Conservation (phyloP, 1,140 invertebrate genomes). For the Spodoptera frugiperda region DNA sequence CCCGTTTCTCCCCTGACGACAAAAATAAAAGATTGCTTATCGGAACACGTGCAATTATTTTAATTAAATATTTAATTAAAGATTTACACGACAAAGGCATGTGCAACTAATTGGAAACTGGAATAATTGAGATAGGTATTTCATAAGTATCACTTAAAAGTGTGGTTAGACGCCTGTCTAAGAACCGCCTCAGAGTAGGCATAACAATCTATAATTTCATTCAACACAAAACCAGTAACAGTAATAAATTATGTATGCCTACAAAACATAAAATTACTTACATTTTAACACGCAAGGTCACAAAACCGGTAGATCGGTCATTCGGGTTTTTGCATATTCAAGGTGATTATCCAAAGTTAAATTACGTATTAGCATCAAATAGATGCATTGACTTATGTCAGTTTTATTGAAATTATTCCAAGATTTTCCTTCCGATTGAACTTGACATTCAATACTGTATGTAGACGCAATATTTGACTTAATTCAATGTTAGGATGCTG, state of each 20-base stretch:
- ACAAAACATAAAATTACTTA: not conserved
- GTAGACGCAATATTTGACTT: too few species aligned
- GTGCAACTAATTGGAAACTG: too few species aligned
- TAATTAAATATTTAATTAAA: too few species aligned
- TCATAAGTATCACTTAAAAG: too few species aligned
- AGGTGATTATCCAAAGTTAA: slow-evolving; percentile 28
- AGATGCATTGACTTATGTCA: slow-evolving; percentile 9
- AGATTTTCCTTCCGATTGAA: not conserved
- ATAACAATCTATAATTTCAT: not conserved
- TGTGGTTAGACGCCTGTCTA: too few species aligned
- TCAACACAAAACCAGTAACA: slow-evolving; percentile 3
- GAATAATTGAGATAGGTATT: too few species aligned
- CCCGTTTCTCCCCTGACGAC: not conserved
- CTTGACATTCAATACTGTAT: slow-evolving; percentile 6
- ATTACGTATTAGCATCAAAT: not conserved
- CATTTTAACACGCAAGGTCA: slow-evolving; percentile 13
- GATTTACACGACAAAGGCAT: too few species aligned
- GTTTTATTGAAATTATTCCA: not conserved
- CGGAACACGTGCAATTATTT: too few species aligned
- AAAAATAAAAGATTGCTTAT: too few species aligned
- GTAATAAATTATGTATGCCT: not conserved
- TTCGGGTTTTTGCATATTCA: slow-evolving; percentile 15
- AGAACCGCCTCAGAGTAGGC: too few species aligned
- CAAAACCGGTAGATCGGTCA: slow-evolving; percentile 27
- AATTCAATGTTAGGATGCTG: too few species aligned